Evolutionary conservation across 2,113 vertebrate genomes (phyloP).

Genomic region (Bubo blakistoni): DNA sequence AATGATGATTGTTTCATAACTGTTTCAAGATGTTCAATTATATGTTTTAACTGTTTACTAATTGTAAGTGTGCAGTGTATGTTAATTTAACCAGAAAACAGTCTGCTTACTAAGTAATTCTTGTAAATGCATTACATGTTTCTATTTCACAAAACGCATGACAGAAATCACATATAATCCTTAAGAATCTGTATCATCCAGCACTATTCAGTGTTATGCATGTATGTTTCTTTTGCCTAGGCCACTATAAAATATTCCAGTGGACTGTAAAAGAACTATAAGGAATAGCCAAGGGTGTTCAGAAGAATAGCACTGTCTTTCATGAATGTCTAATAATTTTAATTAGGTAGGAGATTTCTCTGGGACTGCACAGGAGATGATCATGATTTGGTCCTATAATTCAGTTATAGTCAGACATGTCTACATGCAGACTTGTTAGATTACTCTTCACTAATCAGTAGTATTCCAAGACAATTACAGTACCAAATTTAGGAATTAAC

Average conservation of each 20-base stretch:
- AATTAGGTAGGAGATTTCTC: not conserved
- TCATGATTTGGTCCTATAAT: not conserved
- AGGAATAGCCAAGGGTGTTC: not conserved
- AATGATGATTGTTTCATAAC: conserved; percentile 25
- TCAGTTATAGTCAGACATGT: not conserved
- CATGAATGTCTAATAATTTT: not conserved
- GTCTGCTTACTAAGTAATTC: conserved; percentile 36
- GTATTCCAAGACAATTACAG: not conserved
- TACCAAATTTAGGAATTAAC: not conserved
- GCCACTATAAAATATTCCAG: not conserved
- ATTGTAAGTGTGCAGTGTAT: conserved; percentile 26
- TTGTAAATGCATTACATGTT: conserved; percentile 25
- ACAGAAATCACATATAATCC: not conserved
- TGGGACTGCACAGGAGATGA: not conserved
- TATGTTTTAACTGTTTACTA: conserved; percentile 40
- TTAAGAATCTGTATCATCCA: not conserved
- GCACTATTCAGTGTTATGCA: not conserved
- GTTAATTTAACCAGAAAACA: conserved; percentile 29
- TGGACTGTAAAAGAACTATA: not conserved
- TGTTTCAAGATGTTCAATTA: not conserved
- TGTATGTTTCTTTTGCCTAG: not conserved
- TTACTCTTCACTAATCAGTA: not conserved
- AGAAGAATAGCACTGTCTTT: not conserved
- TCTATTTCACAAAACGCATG: conserved; percentile 22
- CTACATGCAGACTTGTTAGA: not conserved